phyloP scores from a whole-genome alignment of 2,113 vertebrate genomes.

The Picathartes gymnocephalus region DNA sequence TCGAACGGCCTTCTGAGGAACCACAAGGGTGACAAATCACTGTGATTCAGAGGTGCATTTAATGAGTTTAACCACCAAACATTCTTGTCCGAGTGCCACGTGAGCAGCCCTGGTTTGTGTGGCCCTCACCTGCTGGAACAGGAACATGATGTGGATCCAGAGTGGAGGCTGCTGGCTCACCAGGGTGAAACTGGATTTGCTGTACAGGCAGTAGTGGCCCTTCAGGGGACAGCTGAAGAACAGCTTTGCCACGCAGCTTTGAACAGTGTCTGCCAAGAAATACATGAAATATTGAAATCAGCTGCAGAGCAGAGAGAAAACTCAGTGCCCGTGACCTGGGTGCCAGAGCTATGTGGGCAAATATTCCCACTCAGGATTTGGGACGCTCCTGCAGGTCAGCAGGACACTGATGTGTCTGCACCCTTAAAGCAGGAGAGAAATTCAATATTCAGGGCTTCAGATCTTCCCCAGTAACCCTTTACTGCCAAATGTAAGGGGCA shows the following conservation, averaged over 20 bases:
- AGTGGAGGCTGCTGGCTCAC: conserved; percentile 83
- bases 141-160: conserved; percentile 96
- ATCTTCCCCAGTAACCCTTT: background rate
- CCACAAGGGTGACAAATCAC: background rate
- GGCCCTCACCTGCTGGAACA: conserved; percentile 86
- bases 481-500: background rate
- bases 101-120: no score
- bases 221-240: conserved; percentile 92
- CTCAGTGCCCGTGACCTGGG: background rate
- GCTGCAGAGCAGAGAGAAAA: background rate
- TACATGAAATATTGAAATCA: background rate
- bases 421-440: background rate
- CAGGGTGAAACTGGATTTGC: conserved; percentile 88
- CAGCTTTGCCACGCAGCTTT: conserved; percentile 84
- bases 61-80: background rate
- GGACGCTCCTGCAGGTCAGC: background rate
- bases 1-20: rapidly evolving
- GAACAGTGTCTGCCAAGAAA: conserved; percentile 75
- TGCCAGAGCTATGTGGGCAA: background rate
- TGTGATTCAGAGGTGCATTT: background rate
- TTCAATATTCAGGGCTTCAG: background rate
- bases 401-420: background rate
- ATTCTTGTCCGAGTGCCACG: background rate
- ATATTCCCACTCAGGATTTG: rapidly evolving
- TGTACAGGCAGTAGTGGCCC: conserved; percentile 92